Percentiles rank a stretch among this genome's conserved stretches.
These are phyloP conservation scores for Cordilura impudica DNA, from an alignment of 2,888 invertebrate species.

Conservation along the genomic window DNA sequence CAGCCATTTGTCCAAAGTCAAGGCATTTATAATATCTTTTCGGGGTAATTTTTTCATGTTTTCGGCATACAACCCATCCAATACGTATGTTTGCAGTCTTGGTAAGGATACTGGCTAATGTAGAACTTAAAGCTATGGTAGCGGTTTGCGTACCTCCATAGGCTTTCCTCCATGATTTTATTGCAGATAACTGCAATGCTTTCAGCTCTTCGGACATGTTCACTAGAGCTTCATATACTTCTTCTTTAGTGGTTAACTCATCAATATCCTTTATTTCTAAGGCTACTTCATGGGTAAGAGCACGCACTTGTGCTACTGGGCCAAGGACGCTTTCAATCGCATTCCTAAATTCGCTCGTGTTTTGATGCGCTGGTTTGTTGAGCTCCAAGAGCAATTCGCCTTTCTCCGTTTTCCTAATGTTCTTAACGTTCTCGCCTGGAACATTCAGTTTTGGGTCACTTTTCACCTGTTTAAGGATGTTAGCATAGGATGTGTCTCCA, in stretches of 20 bases:
- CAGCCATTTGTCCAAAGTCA: neutral
- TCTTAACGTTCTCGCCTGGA: neutral
- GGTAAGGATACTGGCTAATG: neutral
- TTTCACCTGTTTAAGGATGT: neutral
- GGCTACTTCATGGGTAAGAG: neutral
- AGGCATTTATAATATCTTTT: slow-evolving; percentile 9
- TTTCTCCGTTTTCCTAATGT: neutral
- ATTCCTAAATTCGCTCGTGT: neutral
- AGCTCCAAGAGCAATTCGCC: neutral
- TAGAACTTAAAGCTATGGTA: neutral
- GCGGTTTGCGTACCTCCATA: neutral
- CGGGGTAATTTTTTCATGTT: neutral
- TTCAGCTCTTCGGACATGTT: neutral
- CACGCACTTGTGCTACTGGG: neutral
- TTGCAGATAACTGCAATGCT: neutral
- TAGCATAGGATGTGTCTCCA: neutral
- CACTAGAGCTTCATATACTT: neutral
- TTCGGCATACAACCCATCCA: neutral
- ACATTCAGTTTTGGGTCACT: neutral
- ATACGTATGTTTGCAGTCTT: neutral
- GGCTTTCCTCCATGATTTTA: neutral
- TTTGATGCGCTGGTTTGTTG: neutral
- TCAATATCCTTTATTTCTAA: neutral
- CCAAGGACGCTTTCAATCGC: neutral
- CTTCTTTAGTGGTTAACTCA: neutral